Percentiles rank a stretch among this genome's conserved stretches.
These are phyloP conservation scores for Agrotis exclamationis DNA, from an alignment of 2,888 invertebrate genomes.

Conservation along the genomic window DNA sequence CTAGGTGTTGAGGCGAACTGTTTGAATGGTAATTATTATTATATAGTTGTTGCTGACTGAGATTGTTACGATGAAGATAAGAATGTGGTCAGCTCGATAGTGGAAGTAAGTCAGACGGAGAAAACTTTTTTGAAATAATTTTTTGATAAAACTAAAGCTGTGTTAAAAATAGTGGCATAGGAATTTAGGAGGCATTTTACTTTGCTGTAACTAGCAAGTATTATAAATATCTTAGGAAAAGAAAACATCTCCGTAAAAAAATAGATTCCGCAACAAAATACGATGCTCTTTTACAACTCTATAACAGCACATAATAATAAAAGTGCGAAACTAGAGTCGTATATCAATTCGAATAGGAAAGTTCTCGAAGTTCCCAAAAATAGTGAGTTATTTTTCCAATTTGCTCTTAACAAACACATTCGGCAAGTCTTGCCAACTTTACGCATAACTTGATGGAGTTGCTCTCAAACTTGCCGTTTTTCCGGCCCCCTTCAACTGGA, in stretches of 20 bases:
- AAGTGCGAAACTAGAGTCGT: constrained; percentile 68
- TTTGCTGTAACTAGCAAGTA: too few relatives aligned
- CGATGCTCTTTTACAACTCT: constrained; percentile 49
- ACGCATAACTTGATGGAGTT: constrained; percentile 78
- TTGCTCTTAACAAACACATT: constrained; percentile 75
- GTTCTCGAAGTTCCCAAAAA: constrained; percentile 57
- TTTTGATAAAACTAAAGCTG: too few relatives aligned
- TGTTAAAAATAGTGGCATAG: not conserved
- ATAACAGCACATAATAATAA: constrained; percentile 47
- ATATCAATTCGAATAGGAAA: constrained; percentile 73
- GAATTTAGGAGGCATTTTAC: too few relatives aligned
- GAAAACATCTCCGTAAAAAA: constrained; percentile 9
- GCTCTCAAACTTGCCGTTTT: constrained; percentile 56
- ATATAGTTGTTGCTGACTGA: not conserved
- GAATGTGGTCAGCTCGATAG: too few relatives aligned
- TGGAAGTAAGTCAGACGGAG: too few relatives aligned
- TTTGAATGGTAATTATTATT: not conserved
- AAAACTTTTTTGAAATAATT: too few relatives aligned
- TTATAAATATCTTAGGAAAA: too few relatives aligned
- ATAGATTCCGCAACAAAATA: constrained; percentile 23
- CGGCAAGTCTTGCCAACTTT: constrained; percentile 73
- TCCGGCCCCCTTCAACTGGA: constrained; percentile 65
- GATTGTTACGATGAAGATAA: too few relatives aligned
- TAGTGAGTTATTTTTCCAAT: constrained; percentile 79
- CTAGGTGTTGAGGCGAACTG: constrained; percentile 9